These are phyloP conservation scores for Cydia strobilella DNA, from an alignment of 1,140 invertebrate species.

Conservation along the genomic window DNA sequence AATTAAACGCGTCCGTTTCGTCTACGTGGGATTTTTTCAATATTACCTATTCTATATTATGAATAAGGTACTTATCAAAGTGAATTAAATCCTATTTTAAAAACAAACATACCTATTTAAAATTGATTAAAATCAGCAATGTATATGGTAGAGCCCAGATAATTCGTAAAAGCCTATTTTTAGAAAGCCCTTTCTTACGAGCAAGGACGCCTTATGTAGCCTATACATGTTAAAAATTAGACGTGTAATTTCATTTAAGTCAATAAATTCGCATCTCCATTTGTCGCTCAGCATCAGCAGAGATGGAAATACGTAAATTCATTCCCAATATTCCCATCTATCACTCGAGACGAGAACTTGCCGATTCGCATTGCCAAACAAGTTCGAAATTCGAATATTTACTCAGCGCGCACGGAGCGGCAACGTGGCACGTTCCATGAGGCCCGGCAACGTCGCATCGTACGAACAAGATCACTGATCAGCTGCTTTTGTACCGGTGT, in stretches of 20 bases:
- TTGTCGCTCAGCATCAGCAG: conserved; percentile 2
- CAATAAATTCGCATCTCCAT: conserved; percentile 27
- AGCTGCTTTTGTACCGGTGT: conserved; percentile 22
- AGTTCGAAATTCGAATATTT: conserved; percentile 54
- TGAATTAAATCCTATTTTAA: too few species aligned
- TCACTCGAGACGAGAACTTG: conserved; percentile 38
- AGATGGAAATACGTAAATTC: conserved; percentile 25
- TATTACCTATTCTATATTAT: too few species aligned
- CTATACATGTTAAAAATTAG: not conserved
- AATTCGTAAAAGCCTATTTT: not conserved
- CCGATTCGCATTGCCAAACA: conserved; percentile 51
- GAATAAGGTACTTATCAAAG: too few species aligned
- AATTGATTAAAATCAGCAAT: too few species aligned
- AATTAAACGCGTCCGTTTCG: too few species aligned
- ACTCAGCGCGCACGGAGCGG: conserved; percentile 37
- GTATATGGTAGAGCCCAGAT: too few species aligned
- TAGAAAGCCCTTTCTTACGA: not conserved
- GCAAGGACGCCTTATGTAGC: not conserved
- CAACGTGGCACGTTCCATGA: conserved; percentile 37
- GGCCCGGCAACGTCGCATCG: conserved; percentile 14
- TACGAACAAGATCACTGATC: conserved; percentile 23
- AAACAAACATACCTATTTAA: too few species aligned
- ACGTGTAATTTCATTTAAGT: not conserved
- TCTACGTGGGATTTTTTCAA: too few species aligned
- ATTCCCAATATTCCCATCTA: conserved; percentile 23